Evolutionary conservation across 1,140 invertebrate genomes (phyloP).

Genomic region (Trachymyrmex cornetzi): DNA sequence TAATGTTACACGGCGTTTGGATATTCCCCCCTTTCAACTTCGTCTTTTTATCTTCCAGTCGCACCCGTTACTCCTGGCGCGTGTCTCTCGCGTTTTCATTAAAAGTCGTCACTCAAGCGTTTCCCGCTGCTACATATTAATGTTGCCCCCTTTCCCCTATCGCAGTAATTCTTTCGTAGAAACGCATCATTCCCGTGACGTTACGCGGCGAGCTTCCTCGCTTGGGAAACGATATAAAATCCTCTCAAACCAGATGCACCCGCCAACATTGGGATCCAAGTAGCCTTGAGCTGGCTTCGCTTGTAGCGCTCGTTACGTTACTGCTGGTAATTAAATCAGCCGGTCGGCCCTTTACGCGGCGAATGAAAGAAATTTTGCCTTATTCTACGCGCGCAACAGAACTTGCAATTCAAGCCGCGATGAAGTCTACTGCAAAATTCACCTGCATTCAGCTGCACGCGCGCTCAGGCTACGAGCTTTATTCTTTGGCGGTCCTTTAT

Average conservation of each 20-base stretch:
- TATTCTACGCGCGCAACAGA: slow-evolving; percentile 9
- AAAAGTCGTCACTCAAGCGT: slow-evolving; percentile 57
- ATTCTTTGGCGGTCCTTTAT: slow-evolving; percentile 29
- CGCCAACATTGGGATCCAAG: slow-evolving; percentile 35
- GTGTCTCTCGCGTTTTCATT: slow-evolving; percentile 64
- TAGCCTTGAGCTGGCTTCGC: slow-evolving; percentile 38
- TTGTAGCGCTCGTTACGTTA: slow-evolving; percentile 40
- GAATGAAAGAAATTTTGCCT: slow-evolving; percentile 43
- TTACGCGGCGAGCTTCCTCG: slow-evolving; percentile 22
- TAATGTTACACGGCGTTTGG: not conserved
- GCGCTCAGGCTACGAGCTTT: slow-evolving; percentile 8
- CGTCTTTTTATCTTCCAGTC: slow-evolving; percentile 43
- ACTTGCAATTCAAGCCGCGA: slow-evolving; percentile 41
- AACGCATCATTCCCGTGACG: slow-evolving; percentile 24
- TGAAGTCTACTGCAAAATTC: slow-evolving; percentile 24
- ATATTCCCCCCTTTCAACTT: not conserved
- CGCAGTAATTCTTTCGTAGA: slow-evolving; percentile 56
- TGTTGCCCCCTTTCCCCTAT: slow-evolving; percentile 1
- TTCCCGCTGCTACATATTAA: slow-evolving; percentile 63
- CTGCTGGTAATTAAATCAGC: slow-evolving; percentile 56
- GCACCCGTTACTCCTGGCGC: slow-evolving; percentile 46
- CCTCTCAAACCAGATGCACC: slow-evolving; percentile 31
- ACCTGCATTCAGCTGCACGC: not conserved
- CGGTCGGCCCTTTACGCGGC: slow-evolving; percentile 21
- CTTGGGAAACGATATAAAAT: slow-evolving; percentile 31